Base-by-base conservation (phyloP, 2,888 invertebrate species). In the Ormia ochracea region DNA sequence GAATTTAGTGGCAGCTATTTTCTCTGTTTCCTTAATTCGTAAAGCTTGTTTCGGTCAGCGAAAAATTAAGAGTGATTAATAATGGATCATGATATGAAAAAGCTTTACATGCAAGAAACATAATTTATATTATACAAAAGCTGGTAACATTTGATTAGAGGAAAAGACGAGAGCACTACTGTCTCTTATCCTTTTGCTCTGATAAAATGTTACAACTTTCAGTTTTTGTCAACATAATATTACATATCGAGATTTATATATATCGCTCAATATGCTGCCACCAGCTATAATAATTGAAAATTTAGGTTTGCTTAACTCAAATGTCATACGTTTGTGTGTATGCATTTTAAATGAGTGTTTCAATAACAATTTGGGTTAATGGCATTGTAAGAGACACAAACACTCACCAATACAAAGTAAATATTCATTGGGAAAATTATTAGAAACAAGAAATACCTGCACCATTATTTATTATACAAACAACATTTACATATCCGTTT, bases 401-500 rank as follows among this genome's bases (percentile, higher is more conserved):
- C 69, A 31, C 38, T 21, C 5, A 59, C 1, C 19, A 4, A n/a
- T 10, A 36, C 48, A 58, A 36, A 28, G 36, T 36, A 58, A 73
- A 48, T 63, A 54, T 78, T 74, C 54, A 73, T 59, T 72, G 61
- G 19, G 41, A 52, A 75, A 79, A 69, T 58, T 73, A 79, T 73
- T 79, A 65, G 66, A 48, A 48, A n/a, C n/a, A n/a, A n/a, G n/a
- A 59, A 73, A 65, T 69, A 63, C 63, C 74, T 69, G 66, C 76
- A 77, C 72, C 78, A 77, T 87, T 85, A 87, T 87, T 87, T 87
- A 85, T 87, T 87, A 87, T 87, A 84, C 87, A 87, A 84, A 84
- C 84, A 84, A 85, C 87, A 86, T 87, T 87, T 87, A 87, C 87
- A 86, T 87, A 86, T 87, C 86, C 87, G 86, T 83, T 87, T 87